These are phyloP conservation scores for Seriola aureovittata DNA, from an alignment of 2,113 vertebrate genomes.

Conservation along the genomic window DNA sequence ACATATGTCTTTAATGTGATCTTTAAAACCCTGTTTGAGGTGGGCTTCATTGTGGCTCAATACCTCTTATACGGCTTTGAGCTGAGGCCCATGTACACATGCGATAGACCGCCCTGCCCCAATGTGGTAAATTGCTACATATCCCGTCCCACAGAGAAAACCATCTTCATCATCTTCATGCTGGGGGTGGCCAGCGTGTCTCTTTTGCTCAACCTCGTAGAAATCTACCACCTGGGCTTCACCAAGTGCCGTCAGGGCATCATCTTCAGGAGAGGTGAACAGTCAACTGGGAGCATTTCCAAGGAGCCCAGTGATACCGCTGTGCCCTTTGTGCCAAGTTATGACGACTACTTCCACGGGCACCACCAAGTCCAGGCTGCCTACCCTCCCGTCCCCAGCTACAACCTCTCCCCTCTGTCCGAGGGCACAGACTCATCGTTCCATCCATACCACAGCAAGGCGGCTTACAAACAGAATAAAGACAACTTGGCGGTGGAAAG, in stretches of 20 bases:
- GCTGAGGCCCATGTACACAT: conserved; percentile 89
- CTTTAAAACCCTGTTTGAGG: conserved; percentile 90
- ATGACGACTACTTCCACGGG: conserved; percentile 75
- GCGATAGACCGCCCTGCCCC: conserved; percentile 87
- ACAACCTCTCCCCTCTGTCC: conserved; percentile 72
- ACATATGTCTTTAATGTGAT: conserved; percentile 89
- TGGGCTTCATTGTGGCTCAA: conserved; percentile 89
- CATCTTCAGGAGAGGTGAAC: conserved; percentile 38
- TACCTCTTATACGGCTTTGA: conserved; percentile 89
- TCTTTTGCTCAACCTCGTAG: conserved; percentile 88
- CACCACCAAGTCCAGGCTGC: conserved; percentile 61
- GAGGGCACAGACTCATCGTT: conserved; percentile 72
- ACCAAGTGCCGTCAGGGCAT: conserved; percentile 84
- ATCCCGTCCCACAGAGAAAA: conserved; percentile 91
- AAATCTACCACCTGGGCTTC: conserved; percentile 89
- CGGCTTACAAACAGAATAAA: conserved; percentile 85
- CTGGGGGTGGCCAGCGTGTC: conserved; percentile 88
- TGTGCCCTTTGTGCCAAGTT: conserved; percentile 75
- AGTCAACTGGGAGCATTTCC: background rate
- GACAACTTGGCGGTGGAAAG: conserved; percentile 84
- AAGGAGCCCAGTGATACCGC: conserved; percentile 59
- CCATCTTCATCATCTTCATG: conserved; percentile 92
- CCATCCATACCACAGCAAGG: conserved; percentile 80
- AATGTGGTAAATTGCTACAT: conserved; percentile 91
- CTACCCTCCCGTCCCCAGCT: conserved; percentile 76